Percentiles rank a stretch among this genome's conserved stretches.
Conservation (phyloP, 2,797 vertebrate genomes). For the Lophius americanus region DNA sequence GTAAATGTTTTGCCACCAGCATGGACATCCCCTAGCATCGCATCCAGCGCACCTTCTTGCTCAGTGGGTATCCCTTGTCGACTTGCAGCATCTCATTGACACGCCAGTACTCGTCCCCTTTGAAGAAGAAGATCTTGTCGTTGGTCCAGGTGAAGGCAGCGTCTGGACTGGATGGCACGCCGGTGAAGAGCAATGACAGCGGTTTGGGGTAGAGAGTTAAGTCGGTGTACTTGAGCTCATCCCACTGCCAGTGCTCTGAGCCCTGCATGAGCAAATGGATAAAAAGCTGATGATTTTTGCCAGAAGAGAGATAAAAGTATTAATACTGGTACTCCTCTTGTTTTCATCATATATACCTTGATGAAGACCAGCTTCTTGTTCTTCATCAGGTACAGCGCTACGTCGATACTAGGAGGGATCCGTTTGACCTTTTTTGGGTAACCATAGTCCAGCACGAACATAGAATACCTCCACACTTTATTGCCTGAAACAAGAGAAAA, state of each 20-base stretch:
- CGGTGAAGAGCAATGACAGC: slow-evolving; percentile 82
- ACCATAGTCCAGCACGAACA: slow-evolving; percentile 82
- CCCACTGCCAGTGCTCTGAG: slow-evolving; percentile 89
- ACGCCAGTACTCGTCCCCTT: slow-evolving; percentile 87
- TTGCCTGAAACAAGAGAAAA: slow-evolving; percentile 70
- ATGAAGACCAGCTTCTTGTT: slow-evolving; percentile 90
- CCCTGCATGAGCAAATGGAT: slow-evolving; percentile 71
- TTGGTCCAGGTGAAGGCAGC: slow-evolving; percentile 89
- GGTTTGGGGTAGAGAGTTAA: slow-evolving; percentile 83
- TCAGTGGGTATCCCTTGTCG: slow-evolving; percentile 86
- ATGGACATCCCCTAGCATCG: slow-evolving; percentile 70
- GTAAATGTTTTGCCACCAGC: slow-evolving; percentile 56
- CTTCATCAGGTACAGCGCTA: slow-evolving; percentile 86
- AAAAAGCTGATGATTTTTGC: neutral
- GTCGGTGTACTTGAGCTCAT: slow-evolving; percentile 82
- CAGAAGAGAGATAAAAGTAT: neutral
- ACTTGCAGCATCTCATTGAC: slow-evolving; percentile 81
- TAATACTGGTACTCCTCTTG: neutral
- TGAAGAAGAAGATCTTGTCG: slow-evolving; percentile 87
- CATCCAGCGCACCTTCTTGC: slow-evolving; percentile 86
- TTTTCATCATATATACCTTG: slow-evolving; percentile 80
- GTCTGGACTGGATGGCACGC: slow-evolving; percentile 79
- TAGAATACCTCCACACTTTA: slow-evolving; percentile 85
- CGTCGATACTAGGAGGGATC: slow-evolving; percentile 83
- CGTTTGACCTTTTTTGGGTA: slow-evolving; percentile 86